phyloP scores from a whole-genome alignment of 1,140 invertebrate species.

The Geopemphigus sp. region DNA sequence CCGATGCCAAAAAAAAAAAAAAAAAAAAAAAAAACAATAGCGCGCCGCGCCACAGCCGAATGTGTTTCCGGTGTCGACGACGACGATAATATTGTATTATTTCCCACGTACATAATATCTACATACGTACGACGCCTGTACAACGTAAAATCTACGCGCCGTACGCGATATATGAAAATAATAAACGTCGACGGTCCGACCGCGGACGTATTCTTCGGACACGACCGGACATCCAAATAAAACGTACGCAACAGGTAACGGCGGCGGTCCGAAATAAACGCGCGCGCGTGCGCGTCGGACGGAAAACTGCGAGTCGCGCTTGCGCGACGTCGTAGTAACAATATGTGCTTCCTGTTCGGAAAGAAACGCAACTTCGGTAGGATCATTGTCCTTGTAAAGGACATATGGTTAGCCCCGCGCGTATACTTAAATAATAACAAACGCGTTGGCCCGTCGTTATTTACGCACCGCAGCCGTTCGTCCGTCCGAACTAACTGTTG shows the following conservation, averaged over 20 bases:
- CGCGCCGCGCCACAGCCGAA: background rate
- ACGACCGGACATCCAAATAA: too few relatives aligned
- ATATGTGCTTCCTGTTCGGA: slow-evolving; percentile 7
- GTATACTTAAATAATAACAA: background rate
- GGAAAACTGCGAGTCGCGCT: background rate
- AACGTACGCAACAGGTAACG: background rate
- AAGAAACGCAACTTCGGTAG: slow-evolving; percentile 2
- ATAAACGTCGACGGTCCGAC: background rate
- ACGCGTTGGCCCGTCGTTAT: background rate
- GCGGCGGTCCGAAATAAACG: background rate
- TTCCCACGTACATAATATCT: background rate
- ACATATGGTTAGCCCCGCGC: slow-evolving; percentile 30
- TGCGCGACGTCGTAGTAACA: too few relatives aligned
- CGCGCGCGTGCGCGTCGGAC: too few relatives aligned
- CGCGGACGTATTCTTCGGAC: background rate
- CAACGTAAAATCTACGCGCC: too few relatives aligned
- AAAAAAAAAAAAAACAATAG: slow-evolving; percentile 49
- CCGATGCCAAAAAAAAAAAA: too few relatives aligned
- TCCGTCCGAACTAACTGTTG: slow-evolving; percentile 33
- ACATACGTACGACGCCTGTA: background rate
- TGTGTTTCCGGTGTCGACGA: slow-evolving; percentile 11
- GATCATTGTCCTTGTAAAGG: slow-evolving; percentile 25
- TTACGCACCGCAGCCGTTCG: background rate
- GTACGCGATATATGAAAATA: too few relatives aligned
- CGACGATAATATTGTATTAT: slow-evolving; percentile 4